Base-by-base conservation (phyloP, 1,140 invertebrate species). In the Monochamus saltuarius region DNA sequence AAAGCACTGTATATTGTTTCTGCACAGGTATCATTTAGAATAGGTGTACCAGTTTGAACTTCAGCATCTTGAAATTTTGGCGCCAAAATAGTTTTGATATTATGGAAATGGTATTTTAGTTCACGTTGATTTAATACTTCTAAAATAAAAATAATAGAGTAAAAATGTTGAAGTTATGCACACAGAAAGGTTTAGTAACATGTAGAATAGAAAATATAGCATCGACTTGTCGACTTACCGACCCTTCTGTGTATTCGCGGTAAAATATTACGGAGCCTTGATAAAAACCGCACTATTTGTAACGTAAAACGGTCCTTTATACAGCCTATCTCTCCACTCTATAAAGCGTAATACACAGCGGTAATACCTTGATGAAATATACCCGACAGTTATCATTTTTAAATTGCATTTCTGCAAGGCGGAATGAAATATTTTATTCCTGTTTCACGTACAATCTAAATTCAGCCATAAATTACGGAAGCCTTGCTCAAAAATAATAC, bases 391-490 rank as follows among this genome's bases (percentile, higher is more conserved):
- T 56, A 62, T 62, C 60, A 62, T 62, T 62, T 62, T 52, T 54
- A 56, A 56, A 62, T 62, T 62, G 55, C 42, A 40, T 49, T 56
- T 56, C 22, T 62, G 13, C 42, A 38, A 46, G 53, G 55, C 10
- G 37, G 17, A 54, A 54, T 57, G 47, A 55, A 60, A 51, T 35
- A 51, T 16, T 55, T 56, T 43, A 62, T 62, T 56, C 60, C 56
- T 51, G 56, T 62, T 56, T 62, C 29, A 56, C 60, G 60, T 56
- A 52, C 55, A 65, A 65, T 65, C 63, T 62, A 61, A 65, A 59
- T 65, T 65, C 57, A 40, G 45, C 55, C 49, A 54, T 65, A 65
- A 65, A 65, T 65, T 65, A 65, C 54, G 49, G 37, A 62, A 65
- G 63, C 61, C 61, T 62, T 58, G 40, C 58, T 62, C 46, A 61